These are phyloP conservation scores for Istiophorus platypterus DNA, from an alignment of 2,113 vertebrate species.

Conservation along the genomic window DNA sequence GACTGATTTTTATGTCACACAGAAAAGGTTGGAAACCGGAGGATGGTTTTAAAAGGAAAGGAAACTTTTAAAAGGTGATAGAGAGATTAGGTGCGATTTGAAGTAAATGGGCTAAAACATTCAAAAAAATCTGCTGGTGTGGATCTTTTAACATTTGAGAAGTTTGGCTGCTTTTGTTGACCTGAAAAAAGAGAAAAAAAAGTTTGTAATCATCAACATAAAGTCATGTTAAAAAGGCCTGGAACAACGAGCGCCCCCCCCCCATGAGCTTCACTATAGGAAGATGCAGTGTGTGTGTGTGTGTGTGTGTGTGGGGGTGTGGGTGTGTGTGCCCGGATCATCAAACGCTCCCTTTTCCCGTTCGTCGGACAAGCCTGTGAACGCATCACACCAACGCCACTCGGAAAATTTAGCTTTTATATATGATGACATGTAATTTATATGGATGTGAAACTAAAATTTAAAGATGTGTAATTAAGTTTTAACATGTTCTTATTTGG, in stretches of 20 bases:
- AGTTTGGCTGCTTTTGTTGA: too few relatives aligned
- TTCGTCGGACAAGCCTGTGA: slow-evolving; percentile 42
- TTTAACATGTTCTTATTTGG: slow-evolving; percentile 59
- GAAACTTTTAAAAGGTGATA: too few relatives aligned
- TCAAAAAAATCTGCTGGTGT: too few relatives aligned
- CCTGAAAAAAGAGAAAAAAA: too few relatives aligned
- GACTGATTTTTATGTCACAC: not conserved
- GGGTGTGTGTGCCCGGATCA: too few relatives aligned
- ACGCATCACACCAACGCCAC: slow-evolving; percentile 23
- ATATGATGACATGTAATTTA: slow-evolving; percentile 64
- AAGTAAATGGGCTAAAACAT: too few relatives aligned
- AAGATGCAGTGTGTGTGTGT: slow-evolving; percentile 5
- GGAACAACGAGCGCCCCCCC: not conserved
- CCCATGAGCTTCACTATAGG: slow-evolving; percentile 41
- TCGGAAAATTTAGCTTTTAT: slow-evolving; percentile 63
- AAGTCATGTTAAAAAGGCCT: not conserved
- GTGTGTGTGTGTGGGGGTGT: too few relatives aligned
- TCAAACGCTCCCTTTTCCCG: slow-evolving; percentile 34
- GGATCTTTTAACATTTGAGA: too few relatives aligned
- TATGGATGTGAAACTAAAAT: slow-evolving; percentile 67
- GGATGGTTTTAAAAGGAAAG: not conserved
- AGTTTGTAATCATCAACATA: not conserved
- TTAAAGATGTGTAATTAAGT: slow-evolving; percentile 31
- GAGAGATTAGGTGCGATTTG: too few relatives aligned
- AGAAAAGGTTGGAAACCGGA: not conserved